Evolutionary conservation across 2,113 vertebrate genomes (phyloP), one percentile per base, ranked within the genome.

Genomic region (Alaudala cheleensis): DNA sequence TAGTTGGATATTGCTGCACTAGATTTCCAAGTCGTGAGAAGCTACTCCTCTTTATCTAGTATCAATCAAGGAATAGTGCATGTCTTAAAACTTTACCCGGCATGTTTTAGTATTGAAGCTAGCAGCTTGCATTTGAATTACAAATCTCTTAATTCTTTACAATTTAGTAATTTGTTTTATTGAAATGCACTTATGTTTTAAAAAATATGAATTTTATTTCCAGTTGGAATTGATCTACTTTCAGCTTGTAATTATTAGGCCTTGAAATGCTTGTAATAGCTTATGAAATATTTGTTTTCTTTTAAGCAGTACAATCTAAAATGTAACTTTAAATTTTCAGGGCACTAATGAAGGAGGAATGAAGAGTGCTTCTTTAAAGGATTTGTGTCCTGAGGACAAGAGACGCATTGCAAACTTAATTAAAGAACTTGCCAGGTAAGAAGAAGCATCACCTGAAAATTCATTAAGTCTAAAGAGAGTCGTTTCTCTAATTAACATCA

Each of bases 341-440:
- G 93, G 95, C 51, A 71, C 97, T 81, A 97, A 92, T 90, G 97
- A 97, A 50, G 92, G 65, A 91, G 97, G 95, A 91, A 90, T 90
- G 71, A 98, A 97, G 88, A 98, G 98, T 92, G 98, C 98, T 86
- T 98, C 98, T 90, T 93, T 99, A 92, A 99, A 99, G 92, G 99
- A 99, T 97, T 99, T 99, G 95, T 99, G 99, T 97, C 98, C 98
- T 57, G 99, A 99, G 97, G 99, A 99, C 97, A 99, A 99, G 96
- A 98, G 98, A 69, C 98, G 99, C 86, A 99, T 99, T 96, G 99
- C 99, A 62, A 99, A 98, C 95, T 98, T 99, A 96, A 98, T 99
- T 93, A 98, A 99, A 97, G 99, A 99, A 97, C 98, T 99, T 94
- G 99, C 99, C 90, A 99, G 99, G 99, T 99, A 97, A 97, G 92